Percentiles rank a stretch among this genome's conserved stretches.
phyloP scores from a whole-genome alignment of 2,888 invertebrate genomes.

The Habroteleia sp. region DNA sequence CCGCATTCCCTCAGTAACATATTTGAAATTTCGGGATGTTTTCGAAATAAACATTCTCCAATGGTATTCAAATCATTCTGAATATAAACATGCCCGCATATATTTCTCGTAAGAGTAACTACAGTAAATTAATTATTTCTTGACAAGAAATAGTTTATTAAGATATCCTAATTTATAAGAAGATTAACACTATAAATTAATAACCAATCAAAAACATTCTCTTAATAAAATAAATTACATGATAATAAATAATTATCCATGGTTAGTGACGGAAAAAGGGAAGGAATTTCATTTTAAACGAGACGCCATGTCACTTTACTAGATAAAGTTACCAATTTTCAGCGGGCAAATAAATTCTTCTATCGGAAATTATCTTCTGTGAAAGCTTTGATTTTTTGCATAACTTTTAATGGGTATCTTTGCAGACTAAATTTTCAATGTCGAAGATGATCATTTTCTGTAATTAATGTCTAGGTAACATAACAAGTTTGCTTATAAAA shows the following conservation, averaged over 20 bases:
- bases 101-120: slow-evolving; percentile 35
- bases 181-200: slow-evolving; percentile 9
- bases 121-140: slow-evolving; percentile 33
- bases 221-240: not conserved
- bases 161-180: slow-evolving; percentile 15
- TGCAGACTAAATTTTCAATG: too few relatives aligned
- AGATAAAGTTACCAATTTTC: too few relatives aligned
- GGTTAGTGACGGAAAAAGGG: not conserved
- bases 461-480: too few relatives aligned
- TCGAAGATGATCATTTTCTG: too few relatives aligned
- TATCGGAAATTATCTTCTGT: too few relatives aligned
- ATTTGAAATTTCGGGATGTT: slow-evolving; percentile 40
- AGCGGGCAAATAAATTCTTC: too few relatives aligned
- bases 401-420: too few relatives aligned
- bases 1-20: slow-evolving; percentile 34
- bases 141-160: slow-evolving; percentile 19
- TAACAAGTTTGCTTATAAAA: too few relatives aligned
- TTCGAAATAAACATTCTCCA: slow-evolving; percentile 36
- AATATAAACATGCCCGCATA: slow-evolving; percentile 4
- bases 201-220: not conserved
- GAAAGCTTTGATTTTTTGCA: too few relatives aligned
- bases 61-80: slow-evolving; percentile 46
- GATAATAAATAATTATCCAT: not conserved
- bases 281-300: too few relatives aligned
- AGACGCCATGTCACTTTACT: too few relatives aligned